Evolutionary conservation across 2,888 invertebrate species (phyloP).

Genomic region (Frankliniella fusca): DNA sequence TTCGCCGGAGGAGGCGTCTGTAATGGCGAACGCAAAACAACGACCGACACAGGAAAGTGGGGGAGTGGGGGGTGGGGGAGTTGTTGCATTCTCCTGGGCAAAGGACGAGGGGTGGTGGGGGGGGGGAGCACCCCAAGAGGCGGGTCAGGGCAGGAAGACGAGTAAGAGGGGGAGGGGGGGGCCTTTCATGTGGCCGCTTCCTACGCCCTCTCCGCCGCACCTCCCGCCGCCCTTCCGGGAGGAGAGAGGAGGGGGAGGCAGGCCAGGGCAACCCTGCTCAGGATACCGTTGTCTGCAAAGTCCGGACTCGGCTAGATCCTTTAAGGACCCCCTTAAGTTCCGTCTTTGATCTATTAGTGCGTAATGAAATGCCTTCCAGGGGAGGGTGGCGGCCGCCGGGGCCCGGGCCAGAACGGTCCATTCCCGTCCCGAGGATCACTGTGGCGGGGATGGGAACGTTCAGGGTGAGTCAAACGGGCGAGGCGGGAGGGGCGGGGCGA

Average conservation of each 20-base stretch:
- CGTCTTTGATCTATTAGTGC: slow-evolving; percentile 17
- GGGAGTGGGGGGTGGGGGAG: no score
- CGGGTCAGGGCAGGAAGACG: background rate
- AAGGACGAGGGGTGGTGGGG: no score
- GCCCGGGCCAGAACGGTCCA: background rate
- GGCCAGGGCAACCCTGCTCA: background rate
- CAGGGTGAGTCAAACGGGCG: background rate
- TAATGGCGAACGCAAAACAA: no score
- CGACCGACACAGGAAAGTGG: no score
- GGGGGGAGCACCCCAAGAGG: background rate
- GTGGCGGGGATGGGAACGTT: background rate
- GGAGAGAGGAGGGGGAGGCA: background rate
- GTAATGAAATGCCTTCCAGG: slow-evolving; percentile 1
- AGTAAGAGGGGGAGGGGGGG: background rate
- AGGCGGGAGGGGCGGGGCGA: no score
- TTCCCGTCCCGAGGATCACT: background rate
- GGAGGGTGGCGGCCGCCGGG: background rate
- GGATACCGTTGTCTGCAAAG: slow-evolving; percentile 19
- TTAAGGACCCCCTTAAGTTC: slow-evolving; percentile 16
- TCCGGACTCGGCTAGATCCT: slow-evolving; percentile 11
- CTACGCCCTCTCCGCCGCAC: background rate
- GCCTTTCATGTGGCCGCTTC: background rate
- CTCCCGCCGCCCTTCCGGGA: background rate
- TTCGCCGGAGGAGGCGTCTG: no score
- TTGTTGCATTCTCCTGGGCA: no score